Evolutionary conservation across 2,113 vertebrate genomes (phyloP).

Genomic region (Melanerpes formicivorus): DNA sequence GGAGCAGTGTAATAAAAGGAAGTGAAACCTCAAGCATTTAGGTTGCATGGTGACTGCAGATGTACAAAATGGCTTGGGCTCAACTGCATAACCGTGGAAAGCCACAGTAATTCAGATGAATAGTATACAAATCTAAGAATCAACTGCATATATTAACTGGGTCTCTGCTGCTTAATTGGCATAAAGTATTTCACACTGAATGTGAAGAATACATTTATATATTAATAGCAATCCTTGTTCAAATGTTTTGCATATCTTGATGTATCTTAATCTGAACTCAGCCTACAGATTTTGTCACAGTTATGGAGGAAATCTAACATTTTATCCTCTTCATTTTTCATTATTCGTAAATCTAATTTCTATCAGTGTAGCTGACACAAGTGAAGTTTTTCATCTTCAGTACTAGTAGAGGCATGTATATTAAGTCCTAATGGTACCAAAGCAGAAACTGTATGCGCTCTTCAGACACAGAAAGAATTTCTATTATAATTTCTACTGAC

Average conservation of each 20-base stretch:
- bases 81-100: not conserved
- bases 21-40: not conserved
- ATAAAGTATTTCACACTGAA: not conserved
- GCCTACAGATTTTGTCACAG: not conserved
- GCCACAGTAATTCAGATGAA: not conserved
- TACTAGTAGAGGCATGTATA: not conserved
- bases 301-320: constrained; percentile 22
- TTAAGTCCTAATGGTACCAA: not conserved
- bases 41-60: not conserved
- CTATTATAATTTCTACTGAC: not conserved
- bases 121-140: not conserved
- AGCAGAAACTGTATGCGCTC: not conserved
- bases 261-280: not conserved
- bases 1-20: not conserved
- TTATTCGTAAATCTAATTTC: not conserved
- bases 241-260: constrained; percentile 13
- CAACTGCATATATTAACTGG: not conserved
- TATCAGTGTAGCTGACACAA: not conserved
- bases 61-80: not conserved
- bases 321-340: constrained; percentile 13
- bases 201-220: not conserved
- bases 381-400: not conserved
- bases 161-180: not conserved
- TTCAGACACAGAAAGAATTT: not conserved
- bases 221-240: constrained; percentile 3